Evolutionary conservation across 2,888 invertebrate genomes (phyloP), one percentile per base, ranked within the genome.

Genomic region (Disparrhopalites patrizii): DNA sequence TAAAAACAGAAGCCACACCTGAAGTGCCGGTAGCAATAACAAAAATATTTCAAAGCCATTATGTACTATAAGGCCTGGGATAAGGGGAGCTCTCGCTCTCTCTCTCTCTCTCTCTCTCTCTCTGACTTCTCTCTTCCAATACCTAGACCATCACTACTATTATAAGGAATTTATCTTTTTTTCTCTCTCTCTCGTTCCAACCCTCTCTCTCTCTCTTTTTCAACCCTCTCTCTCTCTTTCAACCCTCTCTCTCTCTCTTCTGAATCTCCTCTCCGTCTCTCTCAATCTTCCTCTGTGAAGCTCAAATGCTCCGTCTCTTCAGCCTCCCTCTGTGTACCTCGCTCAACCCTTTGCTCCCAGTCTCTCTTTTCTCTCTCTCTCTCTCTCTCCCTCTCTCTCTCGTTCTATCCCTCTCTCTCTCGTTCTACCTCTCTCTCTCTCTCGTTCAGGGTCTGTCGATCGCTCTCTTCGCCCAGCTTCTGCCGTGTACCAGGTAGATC

Each of bases 1-100:
- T 58, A 58, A 58, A 58, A 58, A 58, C 58, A 58, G 58, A 58
- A 58, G 58, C 58, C 58, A 58, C 58, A 58, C 58, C 58, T 58
- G 58, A 58, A 58, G 38, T 58, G 58, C 58, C 58, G 58, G 58
- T 58, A 58, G 58, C 58, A 58, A 58, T 58, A 58, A 58, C 58
- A 58, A 58, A 58, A 58, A 58, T 58, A 58, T 58, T 58, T 58
- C 58, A 58, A 58, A 58, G 25, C 18, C 58, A 58, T 58, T 58
- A 58, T 58, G 58, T 40, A 58, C 36, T 40, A 58, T 58, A 58
- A n/a, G n/a, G n/a, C n/a, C n/a, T n/a, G n/a, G n/a, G n/a, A n/a
- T n/a, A 15, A 40, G 20, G 40, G 20, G 36, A 13, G 13, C 10
- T 18, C 40, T 40, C 55, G n/a, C n/a, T 30, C 25, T 20, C 55